Conservation (phyloP, 2,113 vertebrate genomes). For the Candoia aspera region DNA sequence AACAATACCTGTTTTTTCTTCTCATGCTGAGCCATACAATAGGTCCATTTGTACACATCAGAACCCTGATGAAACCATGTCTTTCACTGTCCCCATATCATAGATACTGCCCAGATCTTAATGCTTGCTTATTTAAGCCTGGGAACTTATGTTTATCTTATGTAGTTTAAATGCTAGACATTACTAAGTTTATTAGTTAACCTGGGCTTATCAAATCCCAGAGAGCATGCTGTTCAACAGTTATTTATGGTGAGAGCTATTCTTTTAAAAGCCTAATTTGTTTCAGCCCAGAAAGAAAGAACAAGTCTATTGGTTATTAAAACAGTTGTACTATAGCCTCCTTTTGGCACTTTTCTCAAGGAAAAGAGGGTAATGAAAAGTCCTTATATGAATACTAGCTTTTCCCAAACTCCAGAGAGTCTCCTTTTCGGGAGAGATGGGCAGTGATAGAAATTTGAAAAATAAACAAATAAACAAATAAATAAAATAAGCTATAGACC, state of each 20-base stretch:
- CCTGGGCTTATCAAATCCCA: conserved; percentile 25
- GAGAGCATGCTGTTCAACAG: not conserved
- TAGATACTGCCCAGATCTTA: not conserved
- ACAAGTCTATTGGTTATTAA: not conserved
- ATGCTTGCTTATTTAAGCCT: not conserved
- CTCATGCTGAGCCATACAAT: not conserved
- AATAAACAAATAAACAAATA: too few species aligned
- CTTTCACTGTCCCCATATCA: not conserved
- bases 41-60: not conserved
- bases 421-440: too few species aligned
- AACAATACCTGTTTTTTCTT: not conserved
- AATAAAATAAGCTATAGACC: too few species aligned
- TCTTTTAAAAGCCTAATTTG: not conserved
- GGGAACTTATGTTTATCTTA: conserved; percentile 22
- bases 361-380: not conserved
- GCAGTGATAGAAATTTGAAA: too few species aligned
- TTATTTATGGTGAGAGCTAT: not conserved
- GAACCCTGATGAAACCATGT: not conserved
- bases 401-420: not conserved
- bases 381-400: not conserved
- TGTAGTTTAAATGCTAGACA: conserved; percentile 17
- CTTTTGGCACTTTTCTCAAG: not conserved
- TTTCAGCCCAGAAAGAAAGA: conserved; percentile 8
- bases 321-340: not conserved
- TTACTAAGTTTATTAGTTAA: conserved; percentile 29